These are phyloP conservation scores for Tyto alba DNA, from an alignment of 2,113 vertebrate species.

Conservation along the genomic window DNA sequence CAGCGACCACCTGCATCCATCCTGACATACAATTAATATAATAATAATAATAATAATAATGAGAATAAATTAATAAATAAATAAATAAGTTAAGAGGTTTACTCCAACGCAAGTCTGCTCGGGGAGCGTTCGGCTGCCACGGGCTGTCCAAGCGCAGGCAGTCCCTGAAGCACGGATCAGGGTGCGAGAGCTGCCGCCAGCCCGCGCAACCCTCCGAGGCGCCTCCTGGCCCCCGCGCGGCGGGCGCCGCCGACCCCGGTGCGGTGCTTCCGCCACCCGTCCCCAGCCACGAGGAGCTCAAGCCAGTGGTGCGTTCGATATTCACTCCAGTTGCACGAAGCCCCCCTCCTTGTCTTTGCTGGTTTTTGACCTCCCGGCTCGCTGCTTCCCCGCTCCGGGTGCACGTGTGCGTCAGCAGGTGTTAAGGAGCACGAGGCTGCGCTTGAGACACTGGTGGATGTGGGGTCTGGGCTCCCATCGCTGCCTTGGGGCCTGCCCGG, in stretches of 20 bases:
- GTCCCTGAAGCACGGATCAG: background rate
- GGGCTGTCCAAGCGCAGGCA: background rate
- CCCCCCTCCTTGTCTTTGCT: background rate
- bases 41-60: slow-evolving; percentile 28
- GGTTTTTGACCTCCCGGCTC: background rate
- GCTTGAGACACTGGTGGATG: background rate
- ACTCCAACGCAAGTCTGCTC: background rate
- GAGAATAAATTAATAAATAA: slow-evolving; percentile 24
- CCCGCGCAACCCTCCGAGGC: background rate
- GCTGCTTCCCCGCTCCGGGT: background rate
- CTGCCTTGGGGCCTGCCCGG: background rate
- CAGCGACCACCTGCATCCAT: background rate
- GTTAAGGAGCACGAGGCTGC: background rate
- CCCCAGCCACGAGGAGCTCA: background rate
- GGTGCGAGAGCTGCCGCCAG: rapidly evolving
- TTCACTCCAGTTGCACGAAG: background rate
- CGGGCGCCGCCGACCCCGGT: background rate
- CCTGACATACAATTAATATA: background rate
- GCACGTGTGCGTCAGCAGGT: rapidly evolving
- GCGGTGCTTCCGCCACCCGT: background rate
- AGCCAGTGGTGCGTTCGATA: background rate
- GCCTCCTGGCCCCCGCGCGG: background rate
- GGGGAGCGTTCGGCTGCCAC: background rate
- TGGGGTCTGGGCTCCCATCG: background rate
- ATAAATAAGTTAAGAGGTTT: slow-evolving; percentile 60